Evolutionary conservation across 1,140 invertebrate species (phyloP), one percentile per base, ranked within the genome.

Genomic region (Rhizoglyphus robini): DNA sequence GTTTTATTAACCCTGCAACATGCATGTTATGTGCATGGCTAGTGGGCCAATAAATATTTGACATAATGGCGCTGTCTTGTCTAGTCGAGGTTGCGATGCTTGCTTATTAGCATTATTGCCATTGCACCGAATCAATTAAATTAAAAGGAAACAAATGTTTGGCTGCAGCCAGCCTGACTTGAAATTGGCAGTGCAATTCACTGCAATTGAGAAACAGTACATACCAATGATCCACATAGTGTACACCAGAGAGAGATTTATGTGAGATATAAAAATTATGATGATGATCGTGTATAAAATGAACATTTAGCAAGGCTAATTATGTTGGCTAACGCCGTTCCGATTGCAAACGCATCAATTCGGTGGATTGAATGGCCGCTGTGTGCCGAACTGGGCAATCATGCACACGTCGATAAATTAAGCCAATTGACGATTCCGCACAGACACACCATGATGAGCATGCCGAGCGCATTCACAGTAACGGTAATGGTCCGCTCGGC

Each of bases 161-260:
- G 15, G n/a, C n/a, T 15, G 51, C 51, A 54, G 20, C 15, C 51
- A 54, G 8, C n/a, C n/a, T n/a, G n/a, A n/a, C n/a, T n/a, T n/a
- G n/a, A n/a, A n/a, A n/a, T n/a, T n/a, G n/a, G n/a, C n/a, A n/a
- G n/a, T n/a, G n/a, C n/a, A n/a, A n/a, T n/a, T n/a, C n/a, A n/a
- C n/a, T n/a, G n/a, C n/a, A 41, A 41, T 11, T 8, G 23, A 54
- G 20, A 25, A 5, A 32, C 51, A 32, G 20, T 54, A 54, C 51
- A 27, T 32, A 54, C 51, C 51, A 54, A 54, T 54, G 51, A 54
- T 54, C 51, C 51, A 54, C 51, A 54, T 54, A 54, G 51, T 32
- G 23, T 54, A 54, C 51, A 54, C 51, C 51, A 54, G 51, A 54
- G 51, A 54, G 51, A 54, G 51, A 54, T 54, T 54, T 54, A 54